Evolutionary conservation across 2,888 invertebrate genomes (phyloP), one percentile per base, ranked within the genome.

Genomic region (Adelognathus sp.): DNA sequence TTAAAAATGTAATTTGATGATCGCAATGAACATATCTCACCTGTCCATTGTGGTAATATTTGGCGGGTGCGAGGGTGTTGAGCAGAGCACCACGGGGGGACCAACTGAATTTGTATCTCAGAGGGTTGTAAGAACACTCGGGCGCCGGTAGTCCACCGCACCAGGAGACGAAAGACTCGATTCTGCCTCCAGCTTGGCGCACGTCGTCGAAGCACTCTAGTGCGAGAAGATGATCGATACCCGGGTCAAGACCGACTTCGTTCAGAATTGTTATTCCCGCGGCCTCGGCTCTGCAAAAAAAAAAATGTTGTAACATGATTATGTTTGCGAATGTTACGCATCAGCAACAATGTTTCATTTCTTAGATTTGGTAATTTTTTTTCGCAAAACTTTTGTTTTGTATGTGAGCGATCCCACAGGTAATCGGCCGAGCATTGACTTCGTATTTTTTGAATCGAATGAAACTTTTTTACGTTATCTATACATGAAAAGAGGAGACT

Each of bases 61-160:
- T 97, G 4, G 99, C 99, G 2, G 96, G 95, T 7, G 97, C 95
- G 46, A 98, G 93, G 0, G 98, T 97, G 86, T 98, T 99, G 9
- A 98, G 93, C 1, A 99, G 92, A 0, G 98, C 98, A 5, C 98
- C 98, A 41, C 97, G 94, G 0, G 99, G 99, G 66, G 97, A 98
- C 99, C 99, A 99, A 11, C 98, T 98, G 92, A 98, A 98, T 90
- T 98, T 98, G 91, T 98, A 98, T 33, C 97, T 92, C 31, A 97
- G 89, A 0, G 97, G 95, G 90, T 99, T 98, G 89, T 97, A 96
- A 2, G 99, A 98, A 89, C 95, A 96, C 92, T 99, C 99, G 0
- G 99, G 99, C 0, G 99, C 99, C 0, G 99, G 99, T 27, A 99
- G 92, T 74, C 99, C 97, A 81, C 99, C 99, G 88, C 99, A 99